These are phyloP conservation scores for Drosophila albomicans DNA, from an alignment of 1,140 invertebrate species.

Conservation along the genomic window DNA sequence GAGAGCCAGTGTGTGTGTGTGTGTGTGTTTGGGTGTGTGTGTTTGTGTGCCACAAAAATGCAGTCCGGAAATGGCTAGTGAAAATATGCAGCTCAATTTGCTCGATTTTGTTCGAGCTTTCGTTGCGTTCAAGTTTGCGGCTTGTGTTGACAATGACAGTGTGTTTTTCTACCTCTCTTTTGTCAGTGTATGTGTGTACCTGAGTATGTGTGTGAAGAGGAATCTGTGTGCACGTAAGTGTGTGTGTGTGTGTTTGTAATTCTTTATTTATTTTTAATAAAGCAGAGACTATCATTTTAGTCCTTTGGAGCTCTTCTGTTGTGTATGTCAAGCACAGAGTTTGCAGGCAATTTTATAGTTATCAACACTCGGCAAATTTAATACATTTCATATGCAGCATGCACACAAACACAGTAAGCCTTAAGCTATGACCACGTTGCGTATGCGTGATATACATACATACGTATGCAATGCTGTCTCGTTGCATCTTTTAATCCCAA, in stretches of 20 bases:
- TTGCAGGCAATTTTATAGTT: conserved; percentile 30
- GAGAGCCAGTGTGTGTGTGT: not conserved
- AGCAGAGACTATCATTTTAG: conserved; percentile 38
- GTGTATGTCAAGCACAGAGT: conserved; percentile 11
- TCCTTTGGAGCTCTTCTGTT: conserved; percentile 3
- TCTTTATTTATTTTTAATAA: conserved; percentile 44
- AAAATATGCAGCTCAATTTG: conserved; percentile 72
- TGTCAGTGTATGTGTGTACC: not conserved
- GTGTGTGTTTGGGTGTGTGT: conserved; percentile 13
- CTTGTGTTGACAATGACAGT: not conserved
- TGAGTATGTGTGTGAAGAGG: not conserved
- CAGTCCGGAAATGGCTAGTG: conserved; percentile 63
- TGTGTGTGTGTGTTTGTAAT: not conserved
- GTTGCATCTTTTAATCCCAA: conserved; percentile 4
- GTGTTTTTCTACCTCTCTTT: not conserved
- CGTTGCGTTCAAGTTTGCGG: conserved; percentile 3
- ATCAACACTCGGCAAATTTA: conserved; percentile 20
- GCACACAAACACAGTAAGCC: conserved; percentile 13
- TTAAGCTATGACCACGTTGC: conserved; percentile 17
- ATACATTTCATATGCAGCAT: conserved; percentile 20
- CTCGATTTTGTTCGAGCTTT: conserved; percentile 6
- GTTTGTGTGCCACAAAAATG: conserved; percentile 24
- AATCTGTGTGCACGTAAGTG: not conserved
- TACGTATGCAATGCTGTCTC: not conserved
- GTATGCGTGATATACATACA: conserved; percentile 21